Conservation (phyloP, 2,113 vertebrate genomes). For the Oryzias curvinotus region DNA sequence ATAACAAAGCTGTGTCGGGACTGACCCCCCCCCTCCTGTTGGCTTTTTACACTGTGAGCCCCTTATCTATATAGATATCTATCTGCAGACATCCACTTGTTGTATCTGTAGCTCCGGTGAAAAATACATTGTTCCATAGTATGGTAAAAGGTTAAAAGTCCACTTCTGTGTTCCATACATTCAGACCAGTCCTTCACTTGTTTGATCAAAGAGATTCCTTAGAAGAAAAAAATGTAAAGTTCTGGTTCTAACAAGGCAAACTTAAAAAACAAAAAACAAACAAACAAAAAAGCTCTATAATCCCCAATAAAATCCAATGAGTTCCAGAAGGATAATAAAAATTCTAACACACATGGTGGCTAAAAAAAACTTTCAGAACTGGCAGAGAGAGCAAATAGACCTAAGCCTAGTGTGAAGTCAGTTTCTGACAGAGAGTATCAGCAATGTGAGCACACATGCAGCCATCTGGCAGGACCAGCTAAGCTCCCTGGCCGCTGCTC, state of each 20-base stretch:
- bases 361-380: slow-evolving; percentile 19
- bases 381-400: slow-evolving; percentile 12
- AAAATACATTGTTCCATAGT: slow-evolving; percentile 44
- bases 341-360: slow-evolving; percentile 9
- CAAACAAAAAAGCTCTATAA: slow-evolving; percentile 32
- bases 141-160: slow-evolving; percentile 11
- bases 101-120: slow-evolving; percentile 32
- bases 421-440: slow-evolving; percentile 40
- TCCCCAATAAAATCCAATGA: slow-evolving; percentile 56
- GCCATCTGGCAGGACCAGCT: slow-evolving; percentile 56
- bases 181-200: slow-evolving; percentile 29
- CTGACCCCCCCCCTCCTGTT: slow-evolving; percentile 25
- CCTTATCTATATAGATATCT: slow-evolving; percentile 25
- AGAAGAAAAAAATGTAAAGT: background rate
- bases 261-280: slow-evolving; percentile 24
- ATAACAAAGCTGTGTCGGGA: slow-evolving; percentile 48
- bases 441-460: slow-evolving; percentile 33
- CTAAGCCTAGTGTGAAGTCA: slow-evolving; percentile 33
- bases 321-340: slow-evolving; percentile 33
- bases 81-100: slow-evolving; percentile 32
- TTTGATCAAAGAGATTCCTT: slow-evolving; percentile 39
- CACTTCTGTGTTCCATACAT: slow-evolving; percentile 29
- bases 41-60: slow-evolving; percentile 34
- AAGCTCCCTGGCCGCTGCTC: slow-evolving; percentile 46
- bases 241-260: slow-evolving; percentile 22